Conservation (phyloP, 2,797 vertebrate species). For the Pelochelys cantorii region DNA sequence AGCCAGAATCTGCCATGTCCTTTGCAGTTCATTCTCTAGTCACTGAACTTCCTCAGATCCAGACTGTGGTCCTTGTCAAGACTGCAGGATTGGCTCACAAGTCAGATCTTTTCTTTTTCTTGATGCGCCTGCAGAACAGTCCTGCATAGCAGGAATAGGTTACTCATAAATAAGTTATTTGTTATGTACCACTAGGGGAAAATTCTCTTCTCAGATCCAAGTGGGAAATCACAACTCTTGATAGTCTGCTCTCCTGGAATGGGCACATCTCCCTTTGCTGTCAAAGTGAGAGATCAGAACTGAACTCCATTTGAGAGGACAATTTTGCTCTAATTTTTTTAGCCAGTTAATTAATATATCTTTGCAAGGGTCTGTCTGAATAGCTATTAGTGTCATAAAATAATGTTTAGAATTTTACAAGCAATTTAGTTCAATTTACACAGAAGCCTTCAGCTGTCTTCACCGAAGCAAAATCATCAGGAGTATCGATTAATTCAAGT, state of each 20-base stretch:
- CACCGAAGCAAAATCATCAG: background rate
- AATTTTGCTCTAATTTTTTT: slow-evolving; percentile 54
- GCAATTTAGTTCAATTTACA: slow-evolving; percentile 32
- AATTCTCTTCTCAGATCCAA: background rate
- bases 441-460: background rate
- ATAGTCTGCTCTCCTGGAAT: background rate
- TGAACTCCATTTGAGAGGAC: background rate
- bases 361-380: slow-evolving; percentile 37
- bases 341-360: slow-evolving; percentile 47
- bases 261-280: slow-evolving; percentile 10
- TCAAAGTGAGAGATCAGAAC: slow-evolving; percentile 21
- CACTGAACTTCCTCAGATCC: background rate
- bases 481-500: background rate
- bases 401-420: slow-evolving; percentile 52
- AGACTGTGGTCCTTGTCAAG: background rate
- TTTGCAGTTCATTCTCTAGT: slow-evolving; percentile 23
- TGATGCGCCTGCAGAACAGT: background rate
- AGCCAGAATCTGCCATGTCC: slow-evolving; percentile 27
- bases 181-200: background rate
- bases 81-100: background rate
- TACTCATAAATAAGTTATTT: background rate
- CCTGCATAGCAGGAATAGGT: background rate
- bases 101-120: background rate
- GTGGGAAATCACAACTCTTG: slow-evolving; percentile 12
- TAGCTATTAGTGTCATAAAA: slow-evolving; percentile 43